Base-by-base conservation (phyloP, 1,140 invertebrate species). In the Cydia fagiglandana region DNA sequence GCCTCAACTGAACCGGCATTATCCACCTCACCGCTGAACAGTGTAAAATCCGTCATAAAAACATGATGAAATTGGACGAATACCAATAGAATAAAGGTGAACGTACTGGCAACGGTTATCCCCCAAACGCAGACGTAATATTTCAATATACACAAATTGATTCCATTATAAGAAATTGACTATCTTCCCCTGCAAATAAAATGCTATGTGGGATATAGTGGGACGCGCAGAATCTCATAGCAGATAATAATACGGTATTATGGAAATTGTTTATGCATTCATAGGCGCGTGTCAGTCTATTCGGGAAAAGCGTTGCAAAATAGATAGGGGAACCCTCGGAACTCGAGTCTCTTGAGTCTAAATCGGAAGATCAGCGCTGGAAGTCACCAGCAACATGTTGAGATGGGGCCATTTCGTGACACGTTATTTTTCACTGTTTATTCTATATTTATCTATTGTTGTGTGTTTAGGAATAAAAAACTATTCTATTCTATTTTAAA, bases 201-300 rank as follows among this genome's bases (percentile, higher is more conserved):
- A 79, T 80, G 73, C 68, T 77, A n/a, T 34, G 64, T 13, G 34
- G 66, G 66, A 64, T 77, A 73, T 81, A 81, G 81, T 80, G 77
- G 81, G 76, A 78, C 81, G 79, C 78, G 74, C 74, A 41, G 75
- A 82, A 84, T 83, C 82, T 80, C 80, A 78, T 84, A 78, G 76
- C 77, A 76, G 75, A 82, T 83, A 82, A 86, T 88, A 83, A 84
- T 85, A 82, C 80, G 75, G 74, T 85, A 86, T 86, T 88, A 88
- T 88, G 86, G 79, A 87, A 88, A 88, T 86, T 81, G 79, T 79
- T 79, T 77, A 77, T 73, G 77, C 76, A 70, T 70, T 70, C 66
- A 38, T 68, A 68, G 66, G 66, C 20, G 66, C 6, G 34, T 70
- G 56, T 61, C 20, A 24, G 17, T 61, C 50, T 53, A 56, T 56